Percentiles rank a stretch among this genome's conserved stretches.
Evolutionary conservation across 2,113 vertebrate genomes (phyloP).

Genomic region (Microtus richardsoni): DNA sequence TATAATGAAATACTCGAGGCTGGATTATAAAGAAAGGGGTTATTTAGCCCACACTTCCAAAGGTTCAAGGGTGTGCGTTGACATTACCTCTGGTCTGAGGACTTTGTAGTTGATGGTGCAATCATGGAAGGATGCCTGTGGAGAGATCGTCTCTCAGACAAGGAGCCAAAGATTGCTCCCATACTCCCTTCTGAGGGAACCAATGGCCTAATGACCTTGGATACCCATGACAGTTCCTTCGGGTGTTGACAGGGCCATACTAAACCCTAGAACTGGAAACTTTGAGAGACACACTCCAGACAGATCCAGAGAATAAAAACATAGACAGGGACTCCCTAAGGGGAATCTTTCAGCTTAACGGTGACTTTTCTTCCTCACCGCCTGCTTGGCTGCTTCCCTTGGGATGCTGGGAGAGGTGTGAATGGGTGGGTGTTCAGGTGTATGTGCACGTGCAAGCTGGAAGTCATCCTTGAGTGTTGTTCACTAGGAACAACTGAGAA

Average conservation of each 20-base stretch:
- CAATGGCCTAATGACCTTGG: neutral
- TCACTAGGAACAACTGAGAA: neutral
- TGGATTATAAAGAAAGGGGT: neutral
- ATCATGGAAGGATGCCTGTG: neutral
- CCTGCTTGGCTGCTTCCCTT: neutral
- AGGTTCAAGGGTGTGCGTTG: neutral
- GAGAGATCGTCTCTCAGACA: neutral
- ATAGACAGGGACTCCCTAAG: neutral
- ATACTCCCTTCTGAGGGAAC: neutral
- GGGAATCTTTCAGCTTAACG: rapidly evolving
- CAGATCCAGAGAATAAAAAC: neutral
- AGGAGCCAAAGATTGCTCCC: neutral
- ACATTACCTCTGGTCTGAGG: neutral
- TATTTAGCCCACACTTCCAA: neutral
- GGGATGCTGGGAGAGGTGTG: neutral
- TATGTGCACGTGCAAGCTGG: neutral
- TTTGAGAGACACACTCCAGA: neutral
- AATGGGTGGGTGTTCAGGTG: neutral
- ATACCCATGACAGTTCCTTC: neutral
- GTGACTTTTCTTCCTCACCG: neutral
- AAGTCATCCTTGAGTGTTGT: neutral
- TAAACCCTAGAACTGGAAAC: neutral
- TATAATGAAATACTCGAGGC: neutral
- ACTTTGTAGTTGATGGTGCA: neutral
- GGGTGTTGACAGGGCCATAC: neutral